A percentile compares a stretch with the other conserved stretches of the same genome.
Evolutionary conservation across 2,113 vertebrate species (phyloP).

Genomic region (Dolichotis patagonum): DNA sequence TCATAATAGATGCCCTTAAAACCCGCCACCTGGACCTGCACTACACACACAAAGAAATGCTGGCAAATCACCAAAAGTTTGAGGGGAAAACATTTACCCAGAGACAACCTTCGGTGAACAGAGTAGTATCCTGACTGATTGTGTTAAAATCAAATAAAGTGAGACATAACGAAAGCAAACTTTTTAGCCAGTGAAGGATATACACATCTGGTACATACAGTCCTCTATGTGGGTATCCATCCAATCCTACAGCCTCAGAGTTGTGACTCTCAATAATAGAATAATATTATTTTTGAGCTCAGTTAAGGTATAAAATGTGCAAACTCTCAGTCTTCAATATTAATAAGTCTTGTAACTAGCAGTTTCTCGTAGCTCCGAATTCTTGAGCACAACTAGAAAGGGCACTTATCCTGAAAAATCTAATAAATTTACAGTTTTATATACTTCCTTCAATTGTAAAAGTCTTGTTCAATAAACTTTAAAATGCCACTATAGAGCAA

Average conservation of each 20-base stretch:
- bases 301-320: slow-evolving; percentile 87
- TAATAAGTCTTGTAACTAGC: slow-evolving; percentile 92
- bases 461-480: slow-evolving; percentile 99
- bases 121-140: not conserved
- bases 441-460: slow-evolving; percentile 97
- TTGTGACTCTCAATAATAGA: slow-evolving; percentile 82
- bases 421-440: slow-evolving; percentile 98
- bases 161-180: slow-evolving; percentile 11
- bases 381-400: slow-evolving; percentile 92
- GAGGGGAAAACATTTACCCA: not conserved
- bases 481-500: slow-evolving; percentile 98
- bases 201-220: not conserved
- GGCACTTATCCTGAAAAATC: slow-evolving; percentile 94
- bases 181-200: slow-evolving; percentile 26
- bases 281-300: slow-evolving; percentile 88
- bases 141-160: slow-evolving; percentile 46
- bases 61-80: not conserved
- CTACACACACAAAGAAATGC: not conserved
- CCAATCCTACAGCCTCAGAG: slow-evolving; percentile 45
- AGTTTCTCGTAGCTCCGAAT: slow-evolving; percentile 87
- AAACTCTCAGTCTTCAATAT: slow-evolving; percentile 88
- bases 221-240: not conserved
- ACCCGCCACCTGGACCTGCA: not conserved
- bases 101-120: not conserved
- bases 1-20: not conserved